phyloP scores from a whole-genome alignment of 2,797 vertebrate species.

The Stomatorhinus walkeri region DNA sequence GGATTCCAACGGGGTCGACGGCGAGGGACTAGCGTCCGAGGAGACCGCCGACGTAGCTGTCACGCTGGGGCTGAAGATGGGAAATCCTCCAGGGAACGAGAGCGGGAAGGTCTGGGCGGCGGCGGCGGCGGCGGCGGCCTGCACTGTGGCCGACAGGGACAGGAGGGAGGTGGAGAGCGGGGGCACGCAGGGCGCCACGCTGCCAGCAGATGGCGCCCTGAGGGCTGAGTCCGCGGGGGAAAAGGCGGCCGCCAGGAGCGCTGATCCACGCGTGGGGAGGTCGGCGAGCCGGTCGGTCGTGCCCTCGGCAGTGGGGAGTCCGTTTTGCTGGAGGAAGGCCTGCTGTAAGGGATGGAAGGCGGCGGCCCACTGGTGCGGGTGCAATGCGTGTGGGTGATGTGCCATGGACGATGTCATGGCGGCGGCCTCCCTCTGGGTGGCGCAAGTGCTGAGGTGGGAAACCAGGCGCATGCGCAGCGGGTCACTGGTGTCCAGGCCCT shows the following conservation, averaged over 20 bases:
- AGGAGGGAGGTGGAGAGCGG: constrained; percentile 75
- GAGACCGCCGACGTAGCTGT: constrained; percentile 57
- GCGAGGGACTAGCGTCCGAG: constrained; percentile 61
- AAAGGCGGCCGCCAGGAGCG: constrained; percentile 64
- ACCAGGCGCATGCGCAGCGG: constrained; percentile 75
- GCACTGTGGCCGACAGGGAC: constrained; percentile 72
- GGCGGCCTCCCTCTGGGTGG: constrained; percentile 74
- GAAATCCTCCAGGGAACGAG: constrained; percentile 66
- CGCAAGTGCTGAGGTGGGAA: constrained; percentile 81
- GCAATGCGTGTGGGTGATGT: constrained; percentile 59
- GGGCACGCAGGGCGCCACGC: constrained; percentile 61
- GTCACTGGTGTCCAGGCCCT: constrained; percentile 77
- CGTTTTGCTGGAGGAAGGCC: constrained; percentile 64
- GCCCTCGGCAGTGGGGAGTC: constrained; percentile 56
- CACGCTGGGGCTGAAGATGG: constrained; percentile 64
- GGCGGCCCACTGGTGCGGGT: constrained; percentile 73
- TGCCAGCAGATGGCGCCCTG: constrained; percentile 61
- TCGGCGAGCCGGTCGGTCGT: constrained; percentile 48
- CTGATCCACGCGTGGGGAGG: constrained; percentile 51
- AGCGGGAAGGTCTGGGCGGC: constrained; percentile 76
- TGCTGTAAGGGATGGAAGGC: constrained; percentile 71
- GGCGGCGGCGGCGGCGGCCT: constrained; percentile 63
- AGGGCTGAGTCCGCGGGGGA: constrained; percentile 67
- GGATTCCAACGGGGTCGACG: constrained; percentile 58
- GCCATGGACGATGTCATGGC: constrained; percentile 69